Evolutionary conservation across 1,140 invertebrate genomes (phyloP), one percentile per base, ranked within the genome.

Genomic region (Acromyrmex echinatior): DNA sequence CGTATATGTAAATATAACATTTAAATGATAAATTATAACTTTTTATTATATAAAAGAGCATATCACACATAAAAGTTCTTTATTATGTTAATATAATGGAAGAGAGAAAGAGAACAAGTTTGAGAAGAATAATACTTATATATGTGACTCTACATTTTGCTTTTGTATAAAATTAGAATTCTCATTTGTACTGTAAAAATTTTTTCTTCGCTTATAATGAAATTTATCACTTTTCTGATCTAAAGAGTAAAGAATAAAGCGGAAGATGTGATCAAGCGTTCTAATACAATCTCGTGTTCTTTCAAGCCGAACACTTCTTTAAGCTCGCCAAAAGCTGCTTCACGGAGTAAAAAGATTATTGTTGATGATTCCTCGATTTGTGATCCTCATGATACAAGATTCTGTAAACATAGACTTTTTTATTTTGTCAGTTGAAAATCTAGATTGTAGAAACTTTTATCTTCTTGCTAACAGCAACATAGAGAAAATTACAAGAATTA

Each of bases 251-350:
- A 39, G 0, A 39, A 39, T 84, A 63, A 84, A 84, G 56, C 56
- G 39, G 25, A 65, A 74, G 35, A 21, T 25, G 56, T 74, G 45
- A 82, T 74, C 80, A 49, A 74, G 56, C 35, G 80, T 49, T 60
- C 68, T 74, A 82, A 82, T 25, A n/a, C 39, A 45, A 84, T 84
- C 39, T 84, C 35, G 39, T 31, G 80, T 76, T 63, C 70, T 45
- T 76, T 76, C 70, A 62, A 84, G 39, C 25, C n/a, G 80, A 82
- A 35, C 39, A 45, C 70, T 74, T 84, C 70, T 84, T 76, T 76
- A 76, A 74, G 25, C 39, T 39, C 25, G 25, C 56, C 56, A 21
- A 62, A 84, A 76, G 70, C 39, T 63, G 28, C 3, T 74, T 25
- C 28, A 9, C 53, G 65, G 51, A 45, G 51, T 18, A 51, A 31